A percentile compares a stretch with the other conserved stretches of the same genome.
Evolutionary conservation across 2,888 invertebrate species (phyloP).

Genomic region (Gnatocerus cornutus): DNA sequence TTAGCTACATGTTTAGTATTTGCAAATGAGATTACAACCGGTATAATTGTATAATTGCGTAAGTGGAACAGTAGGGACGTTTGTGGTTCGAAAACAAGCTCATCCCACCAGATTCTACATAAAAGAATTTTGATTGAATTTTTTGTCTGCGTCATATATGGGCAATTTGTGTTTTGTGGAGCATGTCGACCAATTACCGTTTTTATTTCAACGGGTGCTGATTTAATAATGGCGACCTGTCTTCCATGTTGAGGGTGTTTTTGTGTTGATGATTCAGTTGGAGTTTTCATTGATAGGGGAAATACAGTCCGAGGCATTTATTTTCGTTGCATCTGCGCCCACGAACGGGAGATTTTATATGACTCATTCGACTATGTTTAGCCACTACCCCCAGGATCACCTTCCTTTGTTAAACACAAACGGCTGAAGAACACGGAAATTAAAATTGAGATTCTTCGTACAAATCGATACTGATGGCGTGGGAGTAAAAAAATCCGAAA

Average conservation of each 20-base stretch:
- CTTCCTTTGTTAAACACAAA: slow-evolving; percentile 28
- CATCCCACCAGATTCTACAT: neutral
- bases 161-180: slow-evolving; percentile 26
- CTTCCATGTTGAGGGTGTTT: slow-evolving; percentile 15
- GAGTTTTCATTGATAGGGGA: slow-evolving; percentile 30
- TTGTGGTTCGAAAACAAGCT: neutral
- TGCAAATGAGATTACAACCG: too few relatives aligned
- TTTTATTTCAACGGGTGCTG: slow-evolving; percentile 12
- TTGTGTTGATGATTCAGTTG: slow-evolving; percentile 30
- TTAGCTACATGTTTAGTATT: too few relatives aligned
- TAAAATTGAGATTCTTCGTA: slow-evolving; percentile 10
- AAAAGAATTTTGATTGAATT: slow-evolving; percentile 39
- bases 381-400: slow-evolving; percentile 38
- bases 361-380: slow-evolving; percentile 47
- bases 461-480: neutral
- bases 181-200: slow-evolving; percentile 22
- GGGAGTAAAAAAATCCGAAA: too few relatives aligned
- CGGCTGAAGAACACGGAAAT: slow-evolving; percentile 29
- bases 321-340: slow-evolving; percentile 41
- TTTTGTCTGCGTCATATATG: slow-evolving; percentile 17
- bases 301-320: slow-evolving; percentile 22
- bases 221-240: slow-evolving; percentile 14
- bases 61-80: neutral
- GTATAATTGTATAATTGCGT: too few relatives aligned
- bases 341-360: slow-evolving; percentile 34